Conservation (phyloP, 2,888 invertebrate genomes). For the Pristionchus exspectatus region DNA sequence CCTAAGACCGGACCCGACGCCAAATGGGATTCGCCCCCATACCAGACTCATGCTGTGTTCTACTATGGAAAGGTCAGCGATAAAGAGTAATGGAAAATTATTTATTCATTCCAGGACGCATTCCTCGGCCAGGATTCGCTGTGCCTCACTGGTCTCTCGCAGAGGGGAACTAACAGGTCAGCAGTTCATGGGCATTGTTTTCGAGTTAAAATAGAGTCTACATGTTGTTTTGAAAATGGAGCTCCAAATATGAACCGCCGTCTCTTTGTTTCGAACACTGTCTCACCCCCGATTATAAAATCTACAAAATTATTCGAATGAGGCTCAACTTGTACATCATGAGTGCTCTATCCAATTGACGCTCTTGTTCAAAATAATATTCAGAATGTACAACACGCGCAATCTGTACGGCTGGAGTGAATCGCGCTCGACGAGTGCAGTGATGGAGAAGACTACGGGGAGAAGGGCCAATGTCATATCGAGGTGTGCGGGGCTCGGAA, state of each 20-base stretch:
- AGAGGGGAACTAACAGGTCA: conserved; percentile 15
- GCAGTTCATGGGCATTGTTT: neutral
- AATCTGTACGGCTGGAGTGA: conserved; percentile 86
- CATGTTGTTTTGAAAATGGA: too few relatives aligned
- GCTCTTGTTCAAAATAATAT: neutral
- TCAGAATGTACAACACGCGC: conserved; percentile 87
- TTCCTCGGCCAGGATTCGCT: conserved; percentile 19
- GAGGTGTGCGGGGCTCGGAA: conserved; percentile 57
- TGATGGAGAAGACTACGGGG: conserved; percentile 75
- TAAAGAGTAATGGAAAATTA: neutral
- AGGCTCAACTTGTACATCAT: too few relatives aligned
- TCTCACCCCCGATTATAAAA: too few relatives aligned
- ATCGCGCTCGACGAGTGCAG: conserved; percentile 85
- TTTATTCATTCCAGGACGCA: neutral
- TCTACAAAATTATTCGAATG: too few relatives aligned
- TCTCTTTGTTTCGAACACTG: too few relatives aligned
- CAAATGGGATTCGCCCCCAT: conserved; percentile 73
- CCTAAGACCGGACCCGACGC: conserved; percentile 67
- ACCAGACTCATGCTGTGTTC: conserved; percentile 71
- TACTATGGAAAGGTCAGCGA: conserved; percentile 63
- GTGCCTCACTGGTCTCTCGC: conserved; percentile 21
- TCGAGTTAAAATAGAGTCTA: too few relatives aligned
- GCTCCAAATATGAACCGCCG: too few relatives aligned
- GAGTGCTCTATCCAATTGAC: too few relatives aligned
- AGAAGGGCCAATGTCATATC: conserved; percentile 79